Percentiles rank a stretch among this genome's conserved stretches.
Evolutionary conservation across 2,888 invertebrate species (phyloP).

Genomic region (Amblyjoppa fuscipennis): DNA sequence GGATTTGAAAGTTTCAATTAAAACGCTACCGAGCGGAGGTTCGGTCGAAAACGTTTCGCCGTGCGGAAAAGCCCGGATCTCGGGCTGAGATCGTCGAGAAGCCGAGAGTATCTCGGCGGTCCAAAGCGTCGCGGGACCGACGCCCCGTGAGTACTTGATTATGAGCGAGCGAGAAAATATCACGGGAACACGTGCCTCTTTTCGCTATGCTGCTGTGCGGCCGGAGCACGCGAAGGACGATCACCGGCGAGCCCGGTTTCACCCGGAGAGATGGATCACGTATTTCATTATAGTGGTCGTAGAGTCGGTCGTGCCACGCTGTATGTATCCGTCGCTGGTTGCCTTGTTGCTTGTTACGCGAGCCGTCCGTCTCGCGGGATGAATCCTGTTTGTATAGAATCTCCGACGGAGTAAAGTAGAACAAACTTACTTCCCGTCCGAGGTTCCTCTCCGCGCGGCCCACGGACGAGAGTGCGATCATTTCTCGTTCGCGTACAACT

Average conservation of each 20-base stretch:
- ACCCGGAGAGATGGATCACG: constrained; percentile 80
- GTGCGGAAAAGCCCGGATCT: neutral
- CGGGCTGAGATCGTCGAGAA: constrained; percentile 23
- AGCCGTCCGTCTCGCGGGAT: constrained; percentile 53
- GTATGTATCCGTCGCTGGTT: constrained; percentile 62
- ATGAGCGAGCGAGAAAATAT: constrained; percentile 42
- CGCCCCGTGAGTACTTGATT: constrained; percentile 35
- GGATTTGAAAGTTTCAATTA: constrained; percentile 79
- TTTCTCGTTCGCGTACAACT: constrained; percentile 50
- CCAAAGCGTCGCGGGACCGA: constrained; percentile 30
- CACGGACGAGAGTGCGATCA: constrained; percentile 15
- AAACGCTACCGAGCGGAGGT: constrained; percentile 34
- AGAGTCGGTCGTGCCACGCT: constrained; percentile 28
- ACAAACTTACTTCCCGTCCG: constrained; percentile 61
- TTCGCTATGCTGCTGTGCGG: constrained; percentile 26
- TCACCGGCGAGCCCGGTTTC: constrained; percentile 71
- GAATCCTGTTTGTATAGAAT: constrained; percentile 65
- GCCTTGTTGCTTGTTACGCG: constrained; percentile 66
- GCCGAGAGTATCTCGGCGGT: constrained; percentile 3
- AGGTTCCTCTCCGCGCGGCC: constrained; percentile 27
- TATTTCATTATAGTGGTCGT: constrained; percentile 78
- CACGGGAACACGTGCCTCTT: constrained; percentile 52
- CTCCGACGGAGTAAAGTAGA: constrained; percentile 67
- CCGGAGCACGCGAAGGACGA: constrained; percentile 20
- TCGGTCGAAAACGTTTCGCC: constrained; percentile 21